Evolutionary conservation across 1,140 invertebrate species (phyloP), one percentile per base, ranked within the genome.

Genomic region (Dendroctonus ponderosae): DNA sequence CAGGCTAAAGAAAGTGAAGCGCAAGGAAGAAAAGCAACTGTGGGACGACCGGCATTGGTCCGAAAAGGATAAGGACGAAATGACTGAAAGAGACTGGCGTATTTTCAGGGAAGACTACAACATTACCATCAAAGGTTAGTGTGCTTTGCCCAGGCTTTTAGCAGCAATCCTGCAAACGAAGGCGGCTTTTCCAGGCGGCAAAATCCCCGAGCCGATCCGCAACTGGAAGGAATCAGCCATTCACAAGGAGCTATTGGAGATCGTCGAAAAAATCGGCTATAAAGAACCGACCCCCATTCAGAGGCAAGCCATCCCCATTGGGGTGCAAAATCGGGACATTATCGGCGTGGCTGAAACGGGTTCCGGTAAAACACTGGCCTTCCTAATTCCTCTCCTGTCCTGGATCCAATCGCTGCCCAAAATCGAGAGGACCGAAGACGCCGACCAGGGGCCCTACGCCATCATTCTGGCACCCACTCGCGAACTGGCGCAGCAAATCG

Each of bases 81-180:
- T 99, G 98, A 96, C 92, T 7, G 97, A 99, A 78, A 85, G 98
- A 77, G 98, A 99, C 83, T 99, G 98, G 98, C 87, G 98, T 78
- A 99, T 99, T 74, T 99, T 99, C 76, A 87, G 97, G 68, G 98
- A 99, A 82, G 98, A 99, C 82, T 99, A 97, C 77, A 99, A 97
- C 77, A 99, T 99, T 51, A 93, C 94, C 5, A 96, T 99, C 52
- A 99, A 99, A 80, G 97, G 84, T 79, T 65, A 39, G 40, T 50
- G 37, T 26, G 26, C 26, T 26, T 26, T 26, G 3, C 26, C 26
- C 26, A 26, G 26, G 26, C 26, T 26, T 26, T 26, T 26, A 26
- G 26, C 26, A 26, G 3, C 11, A 14, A 26, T n/a, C 5, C 41
- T 63, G 53, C 9, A 42, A 12, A 11, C 7, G 26, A 26, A 26